Base-by-base conservation (phyloP, 2,888 invertebrate species). In the Dromius quadrimaculatus region DNA sequence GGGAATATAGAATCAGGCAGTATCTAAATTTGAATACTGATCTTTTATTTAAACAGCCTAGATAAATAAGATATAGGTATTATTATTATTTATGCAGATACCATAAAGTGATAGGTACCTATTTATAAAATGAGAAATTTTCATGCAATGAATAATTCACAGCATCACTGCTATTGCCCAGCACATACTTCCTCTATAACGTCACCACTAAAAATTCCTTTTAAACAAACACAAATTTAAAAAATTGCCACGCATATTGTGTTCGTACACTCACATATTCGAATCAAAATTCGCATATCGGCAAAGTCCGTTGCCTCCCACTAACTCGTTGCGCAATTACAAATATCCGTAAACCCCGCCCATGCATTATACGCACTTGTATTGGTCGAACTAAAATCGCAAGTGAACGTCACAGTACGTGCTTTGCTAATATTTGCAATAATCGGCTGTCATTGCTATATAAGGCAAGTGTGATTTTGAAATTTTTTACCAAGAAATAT, bases 341-440 rank as follows among this genome's bases (percentile, higher is more conserved):
- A 19, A 68, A 59, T 59, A 57, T 34, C 68, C 68, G 36, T 45
- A 68, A 65, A 59, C 68, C 41, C 68, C 68, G 68, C 68, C 68
- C 68, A 45, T 59, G 68, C 15, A 68, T 68, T 68, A 59, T 59
- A 43, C 41, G 68, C 68, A 68, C 59, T 68, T 68, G 68, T 68
- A 68, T 68, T 68, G 68, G 68, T 38, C 57, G 66, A 50, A 66
- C 54, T 57, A 66, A 66, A 66, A 57, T 68, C 68, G 68, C 68
- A 68, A 19, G 20, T 68, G 32, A 41, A 45, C 68, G 68, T 66
- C 66, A 66, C 57, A 54, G 50, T 66, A 54, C 13, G 50, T 20
- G 65, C 23, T 36, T 22, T 28, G 36, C 36, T 54, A 38, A 54
- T 54, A 66, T 54, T 66, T 57, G 66, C 66, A 66, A 66, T 65